Evolutionary conservation across 1,140 invertebrate species (phyloP).

Genomic region (Piezodorus guildinii): DNA sequence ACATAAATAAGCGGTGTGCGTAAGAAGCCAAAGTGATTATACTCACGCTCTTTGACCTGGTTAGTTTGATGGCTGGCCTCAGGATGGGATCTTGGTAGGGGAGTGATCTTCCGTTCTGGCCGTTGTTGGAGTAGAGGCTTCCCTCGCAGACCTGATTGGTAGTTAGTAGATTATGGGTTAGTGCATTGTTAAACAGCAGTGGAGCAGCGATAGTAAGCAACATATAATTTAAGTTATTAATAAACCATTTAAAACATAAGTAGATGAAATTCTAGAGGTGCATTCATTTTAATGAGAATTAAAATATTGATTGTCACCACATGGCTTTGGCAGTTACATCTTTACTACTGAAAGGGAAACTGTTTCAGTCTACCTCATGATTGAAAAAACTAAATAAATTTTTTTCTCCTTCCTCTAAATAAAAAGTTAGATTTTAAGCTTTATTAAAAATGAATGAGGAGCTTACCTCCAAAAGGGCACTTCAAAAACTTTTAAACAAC

Average conservation of each 20-base stretch:
- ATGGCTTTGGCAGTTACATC: too few species aligned
- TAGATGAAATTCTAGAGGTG: too few species aligned
- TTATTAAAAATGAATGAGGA: too few species aligned
- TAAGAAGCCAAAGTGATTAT: not conserved
- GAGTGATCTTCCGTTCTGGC: conserved; percentile 10
- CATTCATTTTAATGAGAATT: too few species aligned
- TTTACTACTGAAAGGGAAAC: too few species aligned
- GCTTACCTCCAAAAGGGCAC: too few species aligned
- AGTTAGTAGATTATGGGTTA: not conserved
- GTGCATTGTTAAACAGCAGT: not conserved
- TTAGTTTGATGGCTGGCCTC: conserved; percentile 20
- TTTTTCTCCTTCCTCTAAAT: too few species aligned
- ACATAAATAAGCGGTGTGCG: not conserved
- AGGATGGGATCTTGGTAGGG: conserved; percentile 16
- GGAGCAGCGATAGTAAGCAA: not conserved
- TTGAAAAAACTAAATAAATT: too few species aligned
- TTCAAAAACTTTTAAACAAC: too few species aligned
- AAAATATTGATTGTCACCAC: too few species aligned
- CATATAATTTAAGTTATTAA: not conserved
- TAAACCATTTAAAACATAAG: not conserved
- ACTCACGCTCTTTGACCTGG: conserved; percentile 26
- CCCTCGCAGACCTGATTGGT: conserved; percentile 16
- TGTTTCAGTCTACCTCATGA: too few species aligned
- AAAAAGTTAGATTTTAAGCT: too few species aligned
- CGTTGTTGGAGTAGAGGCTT: conserved; percentile 16